Evolutionary conservation across 2,888 invertebrate species (phyloP).

Genomic region (Blera fallax): DNA sequence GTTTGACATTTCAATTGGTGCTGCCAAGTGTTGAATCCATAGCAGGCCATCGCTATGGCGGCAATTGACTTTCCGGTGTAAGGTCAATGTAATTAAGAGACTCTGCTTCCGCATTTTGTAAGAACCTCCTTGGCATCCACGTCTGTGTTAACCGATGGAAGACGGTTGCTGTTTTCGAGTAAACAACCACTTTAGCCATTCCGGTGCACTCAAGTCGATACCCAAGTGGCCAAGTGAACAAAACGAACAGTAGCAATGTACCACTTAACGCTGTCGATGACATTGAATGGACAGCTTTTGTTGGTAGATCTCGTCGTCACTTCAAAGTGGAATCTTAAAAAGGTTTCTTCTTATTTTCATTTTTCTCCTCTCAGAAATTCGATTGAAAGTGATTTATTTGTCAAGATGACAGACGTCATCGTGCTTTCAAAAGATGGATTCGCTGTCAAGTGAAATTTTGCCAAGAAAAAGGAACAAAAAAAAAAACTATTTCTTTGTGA

Average conservation of each 20-base stretch:
- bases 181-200: constrained; percentile 2
- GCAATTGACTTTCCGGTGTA: constrained; percentile 11
- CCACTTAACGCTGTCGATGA: constrained; percentile 29
- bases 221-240: constrained; percentile 24
- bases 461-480: not conserved
- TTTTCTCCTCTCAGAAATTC: not conserved
- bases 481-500: not conserved
- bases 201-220: not conserved
- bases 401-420: not conserved
- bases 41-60: not conserved
- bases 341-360: not conserved
- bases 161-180: not conserved
- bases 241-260: constrained; percentile 24
- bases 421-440: not conserved
- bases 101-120: constrained; percentile 30
- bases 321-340: not conserved
- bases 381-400: not conserved
- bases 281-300: constrained; percentile 37
- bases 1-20: constrained; percentile 16
- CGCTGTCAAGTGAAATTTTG: not conserved
- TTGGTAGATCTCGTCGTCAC: not conserved
- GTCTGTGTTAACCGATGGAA: not conserved
- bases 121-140: constrained; percentile 11
- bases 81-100: constrained; percentile 34
- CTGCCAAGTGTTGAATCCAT: too few species aligned